Evolutionary conservation across 2,888 invertebrate species (phyloP), one percentile per base, ranked within the genome.

Genomic region (Leptothorax acervorum): DNA sequence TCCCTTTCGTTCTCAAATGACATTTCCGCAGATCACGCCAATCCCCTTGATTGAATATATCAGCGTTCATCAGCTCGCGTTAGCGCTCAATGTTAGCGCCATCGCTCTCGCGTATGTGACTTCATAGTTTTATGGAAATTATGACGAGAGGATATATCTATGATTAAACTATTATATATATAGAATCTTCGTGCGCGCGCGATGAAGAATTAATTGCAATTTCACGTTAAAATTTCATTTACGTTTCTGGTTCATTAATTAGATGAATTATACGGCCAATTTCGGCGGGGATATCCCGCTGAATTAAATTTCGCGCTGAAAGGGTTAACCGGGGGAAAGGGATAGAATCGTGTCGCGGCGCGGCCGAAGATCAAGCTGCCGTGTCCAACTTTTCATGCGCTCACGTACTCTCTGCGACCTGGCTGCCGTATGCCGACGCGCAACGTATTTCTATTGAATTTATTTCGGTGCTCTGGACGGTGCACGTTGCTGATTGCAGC

Each of bases 401-500:
- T 63, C 82, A 82, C 82, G 76, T 82, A 76, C 51, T 18, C 48
- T 9, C 28, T 5, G 48, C 79, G 66, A 71, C 60, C 73, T 73
- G 48, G 73, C 71, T 18, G 65, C 23, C 82, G 75, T 78, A 73
- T 74, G 83, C 70, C 81, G 90, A 83, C 76, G 86, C 62, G 86
- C 89, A 55, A 51, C 70, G 78, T 83, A 82, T 88, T 90, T 92
- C 90, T 91, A 92, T 90, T 92, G 92, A 92, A 93, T 93, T 93
- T 92, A 92, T 92, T 92, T 93, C 89, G 74, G 89, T 60, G 78
- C 82, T 87, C 84, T 86, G 84, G 90, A 82, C 87, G 84, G 88
- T 87, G 86, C 84, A 86, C 91, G 90, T 90, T 91, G 93, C 92
- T 93, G 93, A 93, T 93, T 93, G 93, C 93, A 91, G 91, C 91